Evolutionary conservation across 2,888 invertebrate species (phyloP).

Genomic region (Neuroscelio doddi): DNA sequence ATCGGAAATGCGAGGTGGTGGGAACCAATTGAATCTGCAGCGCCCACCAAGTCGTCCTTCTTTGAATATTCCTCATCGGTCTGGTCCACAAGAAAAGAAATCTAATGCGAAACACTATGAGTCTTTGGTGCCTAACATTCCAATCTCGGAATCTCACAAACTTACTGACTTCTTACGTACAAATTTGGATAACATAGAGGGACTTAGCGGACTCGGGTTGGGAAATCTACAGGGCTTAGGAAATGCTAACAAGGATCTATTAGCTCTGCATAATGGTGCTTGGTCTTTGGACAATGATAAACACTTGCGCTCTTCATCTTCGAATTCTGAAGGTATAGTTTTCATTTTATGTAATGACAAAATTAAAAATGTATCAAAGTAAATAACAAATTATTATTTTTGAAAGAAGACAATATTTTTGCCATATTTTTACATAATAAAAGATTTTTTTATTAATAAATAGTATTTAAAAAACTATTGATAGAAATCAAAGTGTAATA

Average conservation of each 20-base stretch:
- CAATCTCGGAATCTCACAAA: slow-evolving; percentile 76
- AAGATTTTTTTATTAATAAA: not conserved
- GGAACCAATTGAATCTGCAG: slow-evolving; percentile 66
- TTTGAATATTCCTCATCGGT: slow-evolving; percentile 68
- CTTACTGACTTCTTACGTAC: slow-evolving; percentile 81
- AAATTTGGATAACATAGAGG: slow-evolving; percentile 82
- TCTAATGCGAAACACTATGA: slow-evolving; percentile 69
- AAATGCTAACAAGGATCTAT: slow-evolving; percentile 76
- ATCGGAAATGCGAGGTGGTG: slow-evolving; percentile 60
- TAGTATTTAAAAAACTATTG: not conserved
- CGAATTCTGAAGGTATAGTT: slow-evolving; percentile 71
- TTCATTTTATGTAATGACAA: not conserved
- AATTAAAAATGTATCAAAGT: no score
- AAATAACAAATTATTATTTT: no score
- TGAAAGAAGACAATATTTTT: no score
- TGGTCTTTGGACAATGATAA: slow-evolving; percentile 73
- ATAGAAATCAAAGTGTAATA: no score
- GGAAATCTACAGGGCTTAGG: slow-evolving; percentile 64
- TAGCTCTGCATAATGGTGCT: slow-evolving; percentile 80
- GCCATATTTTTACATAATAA: no score
- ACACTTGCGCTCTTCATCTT: slow-evolving; percentile 61
- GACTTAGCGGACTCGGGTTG: slow-evolving; percentile 71
- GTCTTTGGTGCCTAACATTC: slow-evolving; percentile 63
- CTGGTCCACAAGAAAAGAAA: slow-evolving; percentile 68
- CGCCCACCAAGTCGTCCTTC: slow-evolving; percentile 70